Evolutionary conservation across 2,113 vertebrate species (phyloP), one percentile per base, ranked within the genome.

Genomic region (Pachycephala philippinensis): DNA sequence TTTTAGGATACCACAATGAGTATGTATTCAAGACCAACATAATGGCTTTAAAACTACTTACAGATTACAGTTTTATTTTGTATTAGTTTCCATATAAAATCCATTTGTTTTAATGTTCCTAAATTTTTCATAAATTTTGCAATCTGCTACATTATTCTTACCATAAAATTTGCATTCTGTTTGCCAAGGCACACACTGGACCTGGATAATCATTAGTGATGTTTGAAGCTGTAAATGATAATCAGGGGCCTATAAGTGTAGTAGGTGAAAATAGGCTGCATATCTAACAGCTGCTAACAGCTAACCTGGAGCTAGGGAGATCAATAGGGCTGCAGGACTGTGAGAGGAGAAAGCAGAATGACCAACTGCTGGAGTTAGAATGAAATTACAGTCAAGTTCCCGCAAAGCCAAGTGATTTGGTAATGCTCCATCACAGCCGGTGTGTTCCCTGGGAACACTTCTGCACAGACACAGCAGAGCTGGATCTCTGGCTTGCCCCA

Each of bases 401-500:
- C 70, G 37, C 45, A 5, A 4, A 65, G 37, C 13, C 23, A 47
- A 52, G 39, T 15, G 54, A 54, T 69, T 47, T 68, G 61, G 20
- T 24, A 50, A 27, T 4, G 6, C 21, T 39, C 47, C 77, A 68
- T 10, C 18, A 15, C 5, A 64, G 10, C 10, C 21, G 30, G 23
- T 1, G 26, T 21, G 5, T 5, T 64, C 22, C 39, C 66, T 54
- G 71, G 21, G 42, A 70, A 5, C 20, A 17, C 7, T 23, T 24
- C 2, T 10, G 37, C 60, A 52, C 72, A 70, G 24, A 44, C 17
- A 28, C 1, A 18, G 49, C 50, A 11, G 0, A 50, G 70, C n/a
- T 39, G 31, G 20, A 30, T 26, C 49, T 13, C 22, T 16, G 31
- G 2, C 10, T 5, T 15, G n/a, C 8, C 57, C 1, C 0, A 3